Evolutionary conservation across 2,113 vertebrate species (phyloP).

Genomic region (Suricata suricatta): DNA sequence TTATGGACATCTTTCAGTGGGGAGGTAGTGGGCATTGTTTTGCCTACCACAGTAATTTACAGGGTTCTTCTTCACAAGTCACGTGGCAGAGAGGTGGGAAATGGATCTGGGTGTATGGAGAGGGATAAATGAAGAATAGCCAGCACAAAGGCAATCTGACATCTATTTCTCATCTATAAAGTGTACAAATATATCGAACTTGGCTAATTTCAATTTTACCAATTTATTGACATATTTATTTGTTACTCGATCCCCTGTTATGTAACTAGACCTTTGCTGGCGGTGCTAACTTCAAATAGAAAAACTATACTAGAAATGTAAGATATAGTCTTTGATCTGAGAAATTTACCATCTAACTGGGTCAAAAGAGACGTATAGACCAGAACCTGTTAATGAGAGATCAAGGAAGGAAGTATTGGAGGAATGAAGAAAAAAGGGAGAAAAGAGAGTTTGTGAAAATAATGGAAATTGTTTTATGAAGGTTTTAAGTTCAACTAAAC

Average conservation of each 20-base stretch:
- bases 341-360: not conserved
- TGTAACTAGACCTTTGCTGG: not conserved
- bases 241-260: not conserved
- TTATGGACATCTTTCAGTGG: not conserved
- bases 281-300: not conserved
- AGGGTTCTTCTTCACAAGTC: not conserved
- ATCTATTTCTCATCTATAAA: not conserved
- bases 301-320: not conserved
- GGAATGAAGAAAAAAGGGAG: not conserved
- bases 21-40: not conserved
- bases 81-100: not conserved
- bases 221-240: not conserved
- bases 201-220: not conserved
- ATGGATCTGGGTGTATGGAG: not conserved
- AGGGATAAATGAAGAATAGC: not conserved
- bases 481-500: not conserved
- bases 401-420: not conserved
- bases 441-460: not conserved
- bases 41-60: not conserved
- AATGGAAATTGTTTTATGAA: not conserved
- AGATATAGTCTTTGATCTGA: not conserved
- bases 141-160: not conserved
- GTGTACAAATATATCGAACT: not conserved
- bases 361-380: not conserved
- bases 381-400: not conserved